Conservation (phyloP, 1,140 invertebrate genomes). For the Aphis gossypii region DNA sequence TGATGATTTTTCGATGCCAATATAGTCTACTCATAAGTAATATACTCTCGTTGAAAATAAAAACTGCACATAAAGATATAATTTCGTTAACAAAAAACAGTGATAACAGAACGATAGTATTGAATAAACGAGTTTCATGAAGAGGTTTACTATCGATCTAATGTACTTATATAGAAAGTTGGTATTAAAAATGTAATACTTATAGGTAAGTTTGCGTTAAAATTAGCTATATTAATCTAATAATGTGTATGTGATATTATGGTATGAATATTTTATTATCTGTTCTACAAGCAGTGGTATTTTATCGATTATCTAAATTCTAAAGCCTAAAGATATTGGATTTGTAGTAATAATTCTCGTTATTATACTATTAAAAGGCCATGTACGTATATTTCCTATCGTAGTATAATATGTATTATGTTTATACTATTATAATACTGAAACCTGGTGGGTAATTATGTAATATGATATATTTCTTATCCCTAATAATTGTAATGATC, state of each 20-base stretch:
- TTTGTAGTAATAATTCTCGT: neutral
- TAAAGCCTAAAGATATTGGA: neutral
- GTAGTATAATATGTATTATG: neutral
- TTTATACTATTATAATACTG: neutral
- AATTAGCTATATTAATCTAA: neutral
- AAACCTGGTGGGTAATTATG: neutral
- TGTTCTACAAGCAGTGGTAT: neutral
- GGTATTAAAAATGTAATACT: neutral
- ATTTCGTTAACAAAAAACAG: neutral
- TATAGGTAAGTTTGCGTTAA: neutral
- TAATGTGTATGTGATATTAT: neutral
- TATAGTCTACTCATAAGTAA: too few species aligned
- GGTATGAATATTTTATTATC: neutral
- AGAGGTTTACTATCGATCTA: neutral
- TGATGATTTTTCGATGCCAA: too few species aligned
- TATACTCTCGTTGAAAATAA: too few species aligned
- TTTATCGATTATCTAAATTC: neutral
- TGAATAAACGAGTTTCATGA: neutral
- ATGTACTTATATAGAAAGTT: neutral
- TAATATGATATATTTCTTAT: neutral
- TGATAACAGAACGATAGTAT: neutral
- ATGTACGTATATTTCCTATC: neutral
- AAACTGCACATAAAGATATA: too few species aligned
- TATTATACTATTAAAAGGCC: neutral
- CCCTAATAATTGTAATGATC: neutral